Percentiles rank a stretch among this genome's conserved stretches.
These are phyloP conservation scores for Phortica okadai DNA, from an alignment of 2,888 invertebrate genomes.

Conservation along the genomic window DNA sequence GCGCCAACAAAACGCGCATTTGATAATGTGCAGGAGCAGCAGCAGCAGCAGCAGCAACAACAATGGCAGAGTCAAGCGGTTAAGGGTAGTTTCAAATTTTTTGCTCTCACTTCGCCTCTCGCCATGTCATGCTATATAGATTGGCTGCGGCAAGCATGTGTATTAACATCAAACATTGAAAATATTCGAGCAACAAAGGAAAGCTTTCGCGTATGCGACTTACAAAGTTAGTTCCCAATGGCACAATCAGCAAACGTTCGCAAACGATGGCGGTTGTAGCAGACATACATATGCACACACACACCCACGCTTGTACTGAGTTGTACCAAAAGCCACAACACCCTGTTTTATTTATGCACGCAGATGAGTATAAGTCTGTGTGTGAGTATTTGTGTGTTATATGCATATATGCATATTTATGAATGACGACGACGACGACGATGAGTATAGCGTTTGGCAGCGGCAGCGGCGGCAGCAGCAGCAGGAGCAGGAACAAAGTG, in stretches of 20 bases:
- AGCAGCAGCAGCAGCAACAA: too few species aligned
- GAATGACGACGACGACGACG: neutral
- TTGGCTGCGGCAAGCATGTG: conserved; percentile 18
- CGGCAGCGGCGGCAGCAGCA: neutral
- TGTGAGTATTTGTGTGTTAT: neutral
- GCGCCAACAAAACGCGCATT: conserved; percentile 51
- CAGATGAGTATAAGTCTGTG: neutral
- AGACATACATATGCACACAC: conserved; percentile 40
- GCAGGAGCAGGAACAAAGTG: neutral
- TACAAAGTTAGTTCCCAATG: conserved; percentile 64
- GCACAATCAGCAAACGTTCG: conserved; percentile 61
- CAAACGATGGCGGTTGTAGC: conserved; percentile 33
- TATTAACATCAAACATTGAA: conserved; percentile 26
- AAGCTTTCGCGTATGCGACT: conserved; percentile 11
- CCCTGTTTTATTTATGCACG: conserved; percentile 55
- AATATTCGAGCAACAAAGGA: neutral
- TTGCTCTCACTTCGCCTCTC: too few species aligned
- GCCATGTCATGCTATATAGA: neutral
- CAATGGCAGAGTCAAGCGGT: too few species aligned
- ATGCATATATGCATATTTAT: conserved; percentile 30
- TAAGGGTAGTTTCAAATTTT: too few species aligned
- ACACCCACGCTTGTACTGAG: conserved; percentile 39
- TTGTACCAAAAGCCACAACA: conserved; percentile 3
- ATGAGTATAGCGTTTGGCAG: neutral
- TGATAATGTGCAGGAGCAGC: conserved; percentile 23